Evolutionary conservation across 2,113 vertebrate species (phyloP), one percentile per base, ranked within the genome.

Genomic region (Hippocampus barbouri): DNA sequence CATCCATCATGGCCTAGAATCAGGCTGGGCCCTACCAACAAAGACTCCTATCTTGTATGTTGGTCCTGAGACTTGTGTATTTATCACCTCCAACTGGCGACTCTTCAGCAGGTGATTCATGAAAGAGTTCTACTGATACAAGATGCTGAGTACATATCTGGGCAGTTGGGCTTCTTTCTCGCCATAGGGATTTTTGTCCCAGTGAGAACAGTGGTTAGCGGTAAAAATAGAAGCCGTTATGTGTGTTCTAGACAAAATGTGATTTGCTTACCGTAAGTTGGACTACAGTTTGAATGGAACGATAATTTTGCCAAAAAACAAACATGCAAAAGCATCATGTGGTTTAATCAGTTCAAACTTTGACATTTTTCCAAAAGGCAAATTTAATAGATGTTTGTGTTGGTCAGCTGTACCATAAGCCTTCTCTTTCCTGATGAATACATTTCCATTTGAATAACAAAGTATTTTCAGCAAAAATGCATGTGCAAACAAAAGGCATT

Each of bases 1-100:
- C 88, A 92, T 92, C 89, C 89, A 93, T 92, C 92, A 92, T 85
- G 74, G 30, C 78, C 77, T 91, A 86, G 90, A 91, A 90, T 89
- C 86, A 88, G 81, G 85, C 83, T 49, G 23, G 79, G 78, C 77
- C 80, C 77, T 65, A 84, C 84, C 86, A 83, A 90, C 90, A 90
- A 87, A 85, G 87, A 85, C 81, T 75, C 81, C 89, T 88, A 91
- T 90, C 89, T 91, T 86, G 83, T 89, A 90, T 85, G 87, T 90
- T 86, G 85, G 85, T 82, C 87, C 87, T 87, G 85, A 83, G 80
- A 87, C 86, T 83, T 73, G 88, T 87, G 85, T 88, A 91, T 92
- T 93, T 90, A 92, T 92, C 91, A 90, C 85, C 85, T 82, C 81
- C 14, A 59, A 27, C 23, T 59, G 87, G 77, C 75, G 74, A 81